Evolutionary conservation across 2,888 invertebrate species (phyloP).

Genomic region (Acanthoscelides obtectus): DNA sequence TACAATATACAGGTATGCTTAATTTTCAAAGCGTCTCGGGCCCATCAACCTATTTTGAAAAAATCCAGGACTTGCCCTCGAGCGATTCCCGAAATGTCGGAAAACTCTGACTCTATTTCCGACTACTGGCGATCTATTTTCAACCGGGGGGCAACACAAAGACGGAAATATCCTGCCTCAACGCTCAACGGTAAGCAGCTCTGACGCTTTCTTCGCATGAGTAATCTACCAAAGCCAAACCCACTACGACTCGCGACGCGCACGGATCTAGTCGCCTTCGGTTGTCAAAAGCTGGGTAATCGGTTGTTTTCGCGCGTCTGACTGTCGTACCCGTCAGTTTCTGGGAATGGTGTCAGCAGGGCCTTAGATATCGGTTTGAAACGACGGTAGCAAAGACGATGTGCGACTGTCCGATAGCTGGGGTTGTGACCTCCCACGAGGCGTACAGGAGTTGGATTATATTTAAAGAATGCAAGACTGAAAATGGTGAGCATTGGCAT

Average conservation of each 20-base stretch:
- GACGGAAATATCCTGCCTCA: constrained; percentile 8
- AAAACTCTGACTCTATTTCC: background rate
- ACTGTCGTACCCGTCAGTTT: background rate
- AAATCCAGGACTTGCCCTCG: background rate
- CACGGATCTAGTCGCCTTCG: background rate
- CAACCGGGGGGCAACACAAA: constrained; percentile 11
- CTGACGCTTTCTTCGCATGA: background rate
- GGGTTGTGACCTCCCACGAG: constrained; percentile 61
- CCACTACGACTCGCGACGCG: background rate
- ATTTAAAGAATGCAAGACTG: constrained; percentile 58
- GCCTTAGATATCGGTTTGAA: background rate
- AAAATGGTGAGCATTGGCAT: constrained; percentile 37
- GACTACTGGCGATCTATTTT: background rate
- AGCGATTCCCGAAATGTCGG: background rate
- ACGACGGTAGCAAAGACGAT: constrained; percentile 31
- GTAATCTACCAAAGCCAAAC: background rate
- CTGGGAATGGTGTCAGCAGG: background rate
- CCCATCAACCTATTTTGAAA: background rate
- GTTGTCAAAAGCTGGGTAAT: background rate
- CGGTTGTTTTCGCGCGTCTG: background rate
- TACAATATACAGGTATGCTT: no score
- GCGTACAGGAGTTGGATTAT: constrained; percentile 74
- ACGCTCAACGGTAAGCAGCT: background rate
- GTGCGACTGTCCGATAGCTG: constrained; percentile 57
- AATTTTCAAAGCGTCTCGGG: background rate